Evolutionary conservation across 2,888 invertebrate genomes (phyloP), one percentile per base, ranked within the genome.

Genomic region (Latrodectus hesperus): DNA sequence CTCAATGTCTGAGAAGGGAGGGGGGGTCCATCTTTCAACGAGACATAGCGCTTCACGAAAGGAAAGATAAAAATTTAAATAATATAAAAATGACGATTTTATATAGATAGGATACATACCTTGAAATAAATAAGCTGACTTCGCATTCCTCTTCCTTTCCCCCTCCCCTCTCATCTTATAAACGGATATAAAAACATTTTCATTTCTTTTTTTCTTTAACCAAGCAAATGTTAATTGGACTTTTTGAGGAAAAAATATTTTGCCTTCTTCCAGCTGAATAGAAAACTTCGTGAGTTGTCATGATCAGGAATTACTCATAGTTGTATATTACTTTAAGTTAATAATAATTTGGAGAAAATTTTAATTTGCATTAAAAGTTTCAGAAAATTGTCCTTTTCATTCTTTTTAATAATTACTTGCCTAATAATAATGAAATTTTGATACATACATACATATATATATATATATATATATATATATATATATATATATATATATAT

Each of bases 61-160:
- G 16, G 55, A 16, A 55, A 60, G 16, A 60, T 60, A 26, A 64
- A 64, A 38, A 60, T 22, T 53, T 53, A 38, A 17, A 55, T 60
- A 55, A 55, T 10, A 60, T 11, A 22, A 22, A 75, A 17, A 67
- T n/a, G 17, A 26, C 11, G 38, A 55, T 16, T 74, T 38, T 53
- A 74, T 22, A 26, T 12, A n/a, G 16, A 52, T 51, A 74, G 22
- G 74, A 74, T 74, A 74, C 74, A 74, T 74, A 74, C 60, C 74
- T 53, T 52, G 51, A 17, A 12, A 71, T n/a, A 49, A n/a, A 51
- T 67, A 49, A 51, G 38, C 17, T 65, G 10, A 38, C n/a, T 49
- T 64, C 9, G 22, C n/a, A 26, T 68, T 77, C 68, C 68, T n/a
- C 6, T 51, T 67, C 67, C 68, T 49, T 55, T n/a, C 6, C 17